Evolutionary conservation across 2,113 vertebrate genomes (phyloP), one percentile per base, ranked within the genome.

Genomic region (Brachyistius frenatus): DNA sequence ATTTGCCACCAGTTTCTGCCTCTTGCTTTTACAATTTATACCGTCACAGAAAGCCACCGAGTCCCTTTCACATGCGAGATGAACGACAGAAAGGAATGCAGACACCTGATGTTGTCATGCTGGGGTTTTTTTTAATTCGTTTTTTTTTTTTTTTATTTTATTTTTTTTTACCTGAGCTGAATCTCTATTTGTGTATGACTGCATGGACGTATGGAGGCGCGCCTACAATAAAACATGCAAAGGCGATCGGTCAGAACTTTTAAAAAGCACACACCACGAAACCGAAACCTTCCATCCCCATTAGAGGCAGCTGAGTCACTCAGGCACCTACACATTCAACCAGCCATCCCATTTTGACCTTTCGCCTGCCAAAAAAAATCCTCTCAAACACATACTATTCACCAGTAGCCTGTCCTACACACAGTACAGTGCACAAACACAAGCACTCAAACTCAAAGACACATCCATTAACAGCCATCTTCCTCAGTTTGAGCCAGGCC

Each of bases 401-500:
- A 82, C 71, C 41, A 76, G 65, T 53, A 79, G 66, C 72, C 13
- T 63, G 76, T 62, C 85, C 79, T 47, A 11, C 2, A 44, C 41
- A 44, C 41, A 44, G 9, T 31, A 76, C 63, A 65, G 65, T 71
- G 70, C 68, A 78, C 77, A 84, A 78, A 84, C 39, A 84, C 74
- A 86, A 80, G 78, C 76, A 84, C 89, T 80, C 68, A 79, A 74
- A 74, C 68, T 81, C 81, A 84, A 90, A 90, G 83, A 88, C 65
- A 71, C 78, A 81, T 87, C 90, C 84, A 86, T 90, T 91, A 90
- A 77, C 76, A 84, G 76, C 66, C 85, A 79, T 89, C 88, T 88
- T 90, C 76, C 74, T 84, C 84, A 60, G 78, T 81, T 71, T 60
- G 61, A 86, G 79, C 79, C 64, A 76, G 83, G 80, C 78, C 80